Base-by-base conservation (phyloP, 2,797 vertebrate species). In the Chelonia mydas region DNA sequence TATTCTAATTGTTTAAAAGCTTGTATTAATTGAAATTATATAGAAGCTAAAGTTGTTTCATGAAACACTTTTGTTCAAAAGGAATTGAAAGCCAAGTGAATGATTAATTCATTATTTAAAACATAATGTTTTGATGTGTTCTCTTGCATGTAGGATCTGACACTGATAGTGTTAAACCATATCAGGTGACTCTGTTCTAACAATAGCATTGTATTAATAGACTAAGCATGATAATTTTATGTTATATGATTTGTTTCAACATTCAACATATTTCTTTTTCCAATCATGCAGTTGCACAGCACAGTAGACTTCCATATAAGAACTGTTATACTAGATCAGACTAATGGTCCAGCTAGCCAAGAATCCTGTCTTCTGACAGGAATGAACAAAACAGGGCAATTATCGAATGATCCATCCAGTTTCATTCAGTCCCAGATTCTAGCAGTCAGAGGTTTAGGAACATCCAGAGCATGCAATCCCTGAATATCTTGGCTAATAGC, bases 31-130 rank as follows among this genome's bases (percentile, higher is more conserved):
- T 94, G 86, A 87, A 94, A 83, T 57, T 92, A 7, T 84, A 57
- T 27, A 72, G 90, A 92, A 88, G 68, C 25, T 87, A 89, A 94
- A 87, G 21, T 83, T 90, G 21, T 90, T 61, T 87, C 85, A 84
- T 90, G 13, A 94, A 93, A 74, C 89, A 78, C 50, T 94, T 92
- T 9, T 78, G 41, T 87, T 95, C 72, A 82, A 87, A 91, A 49
- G 37, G n/a, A 87, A 10, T 27, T 94, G 90, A 91, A 94, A 93
- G 68, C 16, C 68, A 89, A 84, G 53, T 93, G 59, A 91, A 89
- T 94, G 55, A 86, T 95, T 92, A 87, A 90, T 96, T 97, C 25
- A 87, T 95, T 93, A 31, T 86, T 84, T 95, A 90, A 89, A 95
- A 55, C 11, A 72, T 78, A 87, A 80, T 93, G 81, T 86, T 96